A percentile compares a stretch with the other conserved stretches of the same genome.
Conservation (phyloP, 2,888 invertebrate species). For the Rhamnusium bicolor region DNA sequence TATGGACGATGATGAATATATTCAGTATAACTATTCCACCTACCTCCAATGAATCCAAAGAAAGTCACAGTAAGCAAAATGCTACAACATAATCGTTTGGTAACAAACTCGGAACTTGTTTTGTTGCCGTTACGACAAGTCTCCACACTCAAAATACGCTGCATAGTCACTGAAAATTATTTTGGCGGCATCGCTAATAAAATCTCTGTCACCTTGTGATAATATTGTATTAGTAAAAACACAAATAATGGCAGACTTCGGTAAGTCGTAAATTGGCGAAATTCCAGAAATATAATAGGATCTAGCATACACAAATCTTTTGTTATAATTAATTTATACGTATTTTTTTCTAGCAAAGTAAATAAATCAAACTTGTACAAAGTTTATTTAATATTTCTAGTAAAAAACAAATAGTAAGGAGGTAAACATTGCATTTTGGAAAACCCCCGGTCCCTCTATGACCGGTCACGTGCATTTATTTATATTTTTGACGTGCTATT, state of each 20-base stretch:
- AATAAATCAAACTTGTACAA: background rate
- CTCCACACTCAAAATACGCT: constrained; percentile 71
- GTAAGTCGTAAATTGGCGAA: constrained; percentile 36
- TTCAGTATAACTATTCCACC: constrained; percentile 37
- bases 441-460: background rate
- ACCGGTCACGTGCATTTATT: background rate
- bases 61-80: constrained; percentile 71
- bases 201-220: constrained; percentile 36
- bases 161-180: constrained; percentile 62
- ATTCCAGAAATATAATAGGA: constrained; percentile 34
- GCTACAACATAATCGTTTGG: constrained; percentile 65
- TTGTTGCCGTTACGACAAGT: constrained; percentile 64
- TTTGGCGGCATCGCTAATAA: constrained; percentile 10
- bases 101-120: constrained; percentile 64
- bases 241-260: constrained; percentile 34
- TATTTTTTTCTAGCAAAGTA: background rate
- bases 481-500: constrained; percentile 4
- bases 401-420: background rate
- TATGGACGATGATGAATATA: too few relatives aligned
- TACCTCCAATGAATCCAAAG: constrained; percentile 70
- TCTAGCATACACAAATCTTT: constrained; percentile 19
- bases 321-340: background rate
- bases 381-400: background rate
- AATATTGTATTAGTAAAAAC: constrained; percentile 40
- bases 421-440: background rate